phyloP scores from a whole-genome alignment of 2,797 vertebrate genomes.

The Sebastes diploproa region DNA sequence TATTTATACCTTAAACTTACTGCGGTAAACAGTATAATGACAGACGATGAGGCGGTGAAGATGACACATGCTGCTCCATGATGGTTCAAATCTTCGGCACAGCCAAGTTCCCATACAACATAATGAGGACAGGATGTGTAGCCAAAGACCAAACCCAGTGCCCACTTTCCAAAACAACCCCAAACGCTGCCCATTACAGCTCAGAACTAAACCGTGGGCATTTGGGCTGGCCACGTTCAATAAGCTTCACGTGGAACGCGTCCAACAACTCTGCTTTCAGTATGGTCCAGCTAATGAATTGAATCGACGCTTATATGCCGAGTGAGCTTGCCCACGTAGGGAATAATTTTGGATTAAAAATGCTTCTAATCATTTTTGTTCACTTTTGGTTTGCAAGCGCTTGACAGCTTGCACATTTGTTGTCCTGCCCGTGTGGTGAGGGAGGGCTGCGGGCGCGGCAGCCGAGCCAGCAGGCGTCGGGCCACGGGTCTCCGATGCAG shows the following conservation, averaged over 20 bases:
- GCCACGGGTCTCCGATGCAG: constrained; percentile 47
- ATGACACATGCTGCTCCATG: constrained; percentile 40
- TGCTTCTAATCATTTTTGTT: constrained; percentile 28
- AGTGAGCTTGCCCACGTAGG: constrained; percentile 1
- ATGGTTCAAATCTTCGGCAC: constrained; percentile 22
- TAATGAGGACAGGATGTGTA: constrained; percentile 52
- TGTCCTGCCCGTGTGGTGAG: constrained; percentile 17
- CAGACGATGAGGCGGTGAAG: constrained; percentile 25
- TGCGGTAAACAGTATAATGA: constrained; percentile 28
- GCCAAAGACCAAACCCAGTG: constrained; percentile 46
- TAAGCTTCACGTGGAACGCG: not conserved
- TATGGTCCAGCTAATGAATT: constrained; percentile 32
- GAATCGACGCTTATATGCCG: not conserved
- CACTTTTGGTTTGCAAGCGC: constrained; percentile 14
- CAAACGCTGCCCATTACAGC: constrained; percentile 36
- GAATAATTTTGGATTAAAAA: constrained; percentile 35
- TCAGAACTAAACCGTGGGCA: constrained; percentile 29
- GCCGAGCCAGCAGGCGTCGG: constrained; percentile 42
- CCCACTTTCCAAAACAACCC: constrained; percentile 61
- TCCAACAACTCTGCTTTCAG: constrained; percentile 39
- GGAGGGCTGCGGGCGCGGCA: not conserved
- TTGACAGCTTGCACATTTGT: constrained; percentile 47
- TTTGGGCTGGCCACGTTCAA: constrained; percentile 11
- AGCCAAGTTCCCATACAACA: constrained; percentile 39
- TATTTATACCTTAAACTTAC: constrained; percentile 5